Evolutionary conservation across 1,140 invertebrate species (phyloP), one percentile per base, ranked within the genome.

Genomic region (Drosophila tropicalis): DNA sequence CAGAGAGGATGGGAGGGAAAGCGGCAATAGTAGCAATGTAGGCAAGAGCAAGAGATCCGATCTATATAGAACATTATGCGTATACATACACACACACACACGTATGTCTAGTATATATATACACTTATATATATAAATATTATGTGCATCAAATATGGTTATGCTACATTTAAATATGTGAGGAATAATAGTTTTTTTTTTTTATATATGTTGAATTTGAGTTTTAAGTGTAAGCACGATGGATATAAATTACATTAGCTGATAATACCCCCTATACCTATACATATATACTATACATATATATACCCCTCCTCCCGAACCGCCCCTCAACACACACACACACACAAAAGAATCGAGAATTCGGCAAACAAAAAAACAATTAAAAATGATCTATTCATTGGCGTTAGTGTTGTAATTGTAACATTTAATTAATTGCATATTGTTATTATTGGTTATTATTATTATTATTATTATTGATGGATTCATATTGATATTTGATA

Each of bases 401-500:
- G 80, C 80, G 86, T 86, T 86, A 86, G 83, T 89, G 80, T 87
- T 87, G 81, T 87, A 87, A 85, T 76, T 87, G 51, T 86, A 86
- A 87, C 65, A 68, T 82, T 69, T 81, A 81, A 68, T 57, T 72
- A 69, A 82, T 74, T 68, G 55, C 74, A 62, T 83, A 84, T 64
- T 74, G 67, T 73, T 72, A 72, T 79, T 71, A 72, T 69, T 86
- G 76, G 71, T 80, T 83, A 86, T 86, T 85, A 69, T 87, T 86
- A 86, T 86, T 86, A 86, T 86, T 86, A 87, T 82, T 81, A 80
- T 67, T 65, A 73, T 66, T 73, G 67, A 80, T 72, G 64, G 73
- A 72, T 75, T 85, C 78, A 78, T 81, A 85, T 85, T 86, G 81
- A 85, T 86, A 86, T 86, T 86, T 72, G 79, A 82, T 80, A 72